These are phyloP conservation scores for Colius striatus DNA, from an alignment of 2,113 vertebrate genomes.

Conservation along the genomic window DNA sequence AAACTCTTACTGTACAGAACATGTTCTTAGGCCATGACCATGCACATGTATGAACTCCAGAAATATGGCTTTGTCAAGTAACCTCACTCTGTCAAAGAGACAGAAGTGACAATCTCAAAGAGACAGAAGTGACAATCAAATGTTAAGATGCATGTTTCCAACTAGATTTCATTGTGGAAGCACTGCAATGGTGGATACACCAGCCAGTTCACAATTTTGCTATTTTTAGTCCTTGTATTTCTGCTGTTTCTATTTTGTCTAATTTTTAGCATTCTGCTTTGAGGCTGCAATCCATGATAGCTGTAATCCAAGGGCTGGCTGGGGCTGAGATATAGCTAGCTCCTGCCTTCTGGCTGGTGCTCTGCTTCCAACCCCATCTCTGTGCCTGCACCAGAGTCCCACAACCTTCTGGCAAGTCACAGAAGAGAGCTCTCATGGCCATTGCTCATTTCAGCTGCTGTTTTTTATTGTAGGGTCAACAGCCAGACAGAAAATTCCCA, in stretches of 20 bases:
- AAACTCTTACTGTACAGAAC: too few species aligned
- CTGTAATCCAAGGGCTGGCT: neutral
- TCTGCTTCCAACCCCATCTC: neutral
- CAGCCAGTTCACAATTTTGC: neutral
- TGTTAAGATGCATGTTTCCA: neutral
- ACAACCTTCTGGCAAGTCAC: neutral
- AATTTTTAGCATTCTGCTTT: neutral
- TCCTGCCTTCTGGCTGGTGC: neutral
- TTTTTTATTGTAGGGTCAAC: neutral
- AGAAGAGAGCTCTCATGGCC: neutral
- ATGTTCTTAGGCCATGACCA: too few species aligned
- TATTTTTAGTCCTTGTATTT: neutral
- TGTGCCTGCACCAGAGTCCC: neutral
- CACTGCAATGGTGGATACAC: neutral
- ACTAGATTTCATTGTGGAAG: neutral
- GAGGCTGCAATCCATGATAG: accelerated
- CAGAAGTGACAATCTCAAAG: neutral
- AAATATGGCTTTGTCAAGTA: neutral
- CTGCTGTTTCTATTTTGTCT: neutral
- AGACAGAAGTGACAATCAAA: too few species aligned
- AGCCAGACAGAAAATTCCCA: neutral
- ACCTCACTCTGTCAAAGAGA: neutral
- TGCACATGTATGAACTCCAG: too few species aligned
- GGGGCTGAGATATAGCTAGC: neutral
- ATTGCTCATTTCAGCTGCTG: neutral